Evolutionary conservation across 2,797 vertebrate species (phyloP).

Genomic region (Chiropotes sagulatus): DNA sequence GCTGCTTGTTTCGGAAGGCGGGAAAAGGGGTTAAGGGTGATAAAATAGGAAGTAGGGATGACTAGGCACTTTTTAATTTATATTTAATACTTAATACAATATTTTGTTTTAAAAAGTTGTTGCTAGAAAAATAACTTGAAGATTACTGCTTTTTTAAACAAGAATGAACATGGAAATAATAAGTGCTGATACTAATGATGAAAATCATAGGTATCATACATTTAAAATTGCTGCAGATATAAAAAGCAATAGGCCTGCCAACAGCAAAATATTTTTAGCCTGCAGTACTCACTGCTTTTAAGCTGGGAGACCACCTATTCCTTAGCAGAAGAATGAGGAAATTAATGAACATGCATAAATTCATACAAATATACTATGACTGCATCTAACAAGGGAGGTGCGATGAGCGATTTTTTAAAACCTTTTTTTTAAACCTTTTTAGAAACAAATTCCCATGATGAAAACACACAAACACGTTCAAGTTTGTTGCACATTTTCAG

Average conservation of each 20-base stretch:
- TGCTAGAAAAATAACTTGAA: background rate
- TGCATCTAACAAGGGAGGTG: background rate
- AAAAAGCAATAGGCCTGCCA: background rate
- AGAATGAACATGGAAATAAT: background rate
- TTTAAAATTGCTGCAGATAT: background rate
- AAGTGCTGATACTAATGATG: background rate
- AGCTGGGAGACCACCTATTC: background rate
- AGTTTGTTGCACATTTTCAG: background rate
- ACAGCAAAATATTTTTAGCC: background rate
- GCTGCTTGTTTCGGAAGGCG: background rate
- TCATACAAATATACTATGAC: background rate
- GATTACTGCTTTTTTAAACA: background rate
- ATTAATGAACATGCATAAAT: background rate
- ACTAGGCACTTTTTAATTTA: background rate
- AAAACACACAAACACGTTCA: background rate
- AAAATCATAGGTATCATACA: background rate
- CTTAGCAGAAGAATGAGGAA: background rate
- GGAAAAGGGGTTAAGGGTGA: fast-evolving
- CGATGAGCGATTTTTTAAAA: background rate
- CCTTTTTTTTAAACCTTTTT: background rate
- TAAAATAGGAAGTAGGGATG: fast-evolving
- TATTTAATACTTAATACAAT: background rate
- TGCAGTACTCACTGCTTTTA: background rate
- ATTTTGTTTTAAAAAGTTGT: background rate
- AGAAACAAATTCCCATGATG: background rate